phyloP scores from a whole-genome alignment of 2,113 vertebrate genomes.

The Gallinago media region DNA sequence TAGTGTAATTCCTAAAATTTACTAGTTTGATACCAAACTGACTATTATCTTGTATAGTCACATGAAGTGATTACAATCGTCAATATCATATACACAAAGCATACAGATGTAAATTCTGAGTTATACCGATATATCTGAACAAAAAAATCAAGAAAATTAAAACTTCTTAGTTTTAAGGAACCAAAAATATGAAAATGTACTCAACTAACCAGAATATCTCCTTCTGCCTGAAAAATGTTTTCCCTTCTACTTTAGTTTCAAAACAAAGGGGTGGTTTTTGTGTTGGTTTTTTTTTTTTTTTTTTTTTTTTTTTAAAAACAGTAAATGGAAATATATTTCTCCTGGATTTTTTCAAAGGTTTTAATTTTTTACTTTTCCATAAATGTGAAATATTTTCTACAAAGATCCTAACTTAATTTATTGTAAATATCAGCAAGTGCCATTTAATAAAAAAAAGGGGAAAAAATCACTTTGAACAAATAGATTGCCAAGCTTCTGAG shows the following conservation, averaged over 20 bases:
- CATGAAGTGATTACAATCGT: accelerated
- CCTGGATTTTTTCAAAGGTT: neutral
- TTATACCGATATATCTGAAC: accelerated
- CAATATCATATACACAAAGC: neutral
- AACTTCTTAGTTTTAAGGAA: neutral
- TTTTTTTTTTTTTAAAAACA: neutral
- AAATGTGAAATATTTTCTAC: neutral
- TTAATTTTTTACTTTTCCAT: neutral
- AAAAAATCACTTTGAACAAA: neutral
- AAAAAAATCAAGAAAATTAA: neutral
- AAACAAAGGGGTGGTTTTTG: neutral
- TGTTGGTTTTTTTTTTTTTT: too few relatives aligned
- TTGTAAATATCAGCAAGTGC: neutral
- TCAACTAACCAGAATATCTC: neutral
- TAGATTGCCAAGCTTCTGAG: neutral
- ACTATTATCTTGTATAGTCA: accelerated
- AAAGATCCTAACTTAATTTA: neutral
- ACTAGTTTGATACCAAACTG: accelerated
- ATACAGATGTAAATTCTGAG: too few relatives aligned
- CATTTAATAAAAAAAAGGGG: neutral
- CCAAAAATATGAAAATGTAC: accelerated
- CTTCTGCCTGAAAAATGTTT: neutral
- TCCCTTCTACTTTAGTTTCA: neutral
- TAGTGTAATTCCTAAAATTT: neutral
- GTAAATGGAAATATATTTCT: neutral